Evolutionary conservation across 2,888 invertebrate genomes (phyloP).

Genomic region (Euzophera pinguis): DNA sequence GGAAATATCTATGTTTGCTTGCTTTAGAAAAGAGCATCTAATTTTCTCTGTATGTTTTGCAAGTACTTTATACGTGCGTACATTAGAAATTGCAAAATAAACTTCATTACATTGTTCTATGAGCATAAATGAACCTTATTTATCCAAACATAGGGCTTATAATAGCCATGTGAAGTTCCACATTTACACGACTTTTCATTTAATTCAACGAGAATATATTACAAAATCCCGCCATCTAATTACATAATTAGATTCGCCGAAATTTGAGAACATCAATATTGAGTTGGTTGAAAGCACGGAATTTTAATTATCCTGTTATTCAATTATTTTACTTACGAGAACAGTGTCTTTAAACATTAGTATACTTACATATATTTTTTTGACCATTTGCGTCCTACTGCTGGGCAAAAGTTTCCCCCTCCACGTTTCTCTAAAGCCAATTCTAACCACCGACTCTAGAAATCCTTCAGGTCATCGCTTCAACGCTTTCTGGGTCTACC

Average conservation of each 20-base stretch:
- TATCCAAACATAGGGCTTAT: not conserved
- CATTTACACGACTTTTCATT: not conserved
- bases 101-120: not conserved
- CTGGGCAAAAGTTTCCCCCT: too few relatives aligned
- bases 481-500: too few relatives aligned
- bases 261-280: not conserved
- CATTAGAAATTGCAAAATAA: too few relatives aligned
- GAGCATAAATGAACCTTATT: not conserved
- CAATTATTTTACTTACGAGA: not conserved
- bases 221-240: not conserved
- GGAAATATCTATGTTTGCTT: too few relatives aligned
- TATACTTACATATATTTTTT: too few relatives aligned
- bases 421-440: too few relatives aligned
- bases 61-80: too few relatives aligned
- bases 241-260: constrained; percentile 3
- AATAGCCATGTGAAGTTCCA: not conserved
- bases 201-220: not conserved
- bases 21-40: too few relatives aligned
- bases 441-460: too few relatives aligned
- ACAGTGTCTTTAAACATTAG: not conserved
- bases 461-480: too few relatives aligned
- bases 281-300: not conserved
- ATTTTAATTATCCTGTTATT: not conserved
- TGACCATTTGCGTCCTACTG: too few relatives aligned
- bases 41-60: too few relatives aligned